Percentiles rank a stretch among this genome's conserved stretches.
Conservation (phyloP, 1,140 invertebrate genomes). For the Ceratoteleas bidentatus region DNA sequence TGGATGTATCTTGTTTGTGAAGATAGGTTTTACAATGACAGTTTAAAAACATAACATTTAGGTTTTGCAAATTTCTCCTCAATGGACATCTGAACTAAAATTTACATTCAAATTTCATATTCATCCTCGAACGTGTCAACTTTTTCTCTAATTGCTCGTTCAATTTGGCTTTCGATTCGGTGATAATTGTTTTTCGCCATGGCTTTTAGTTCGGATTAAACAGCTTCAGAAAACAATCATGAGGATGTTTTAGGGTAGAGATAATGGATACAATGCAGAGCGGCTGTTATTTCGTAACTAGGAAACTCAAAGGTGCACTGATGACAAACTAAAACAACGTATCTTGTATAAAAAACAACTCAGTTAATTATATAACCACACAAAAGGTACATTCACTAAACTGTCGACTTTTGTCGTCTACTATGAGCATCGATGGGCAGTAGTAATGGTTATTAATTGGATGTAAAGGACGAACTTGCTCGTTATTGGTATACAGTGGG, state of each 20-base stretch:
- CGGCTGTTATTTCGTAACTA: conserved; percentile 58
- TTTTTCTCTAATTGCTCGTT: background rate
- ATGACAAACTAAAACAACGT: conserved; percentile 59
- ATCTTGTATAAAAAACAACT: conserved; percentile 53
- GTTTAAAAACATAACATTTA: too few species aligned
- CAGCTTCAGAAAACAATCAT: conserved; percentile 29
- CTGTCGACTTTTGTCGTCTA: conserved; percentile 57
- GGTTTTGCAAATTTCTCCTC: too few species aligned
- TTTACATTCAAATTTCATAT: too few species aligned
- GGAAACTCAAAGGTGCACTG: conserved; percentile 69
- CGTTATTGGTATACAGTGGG: conserved; percentile 67
- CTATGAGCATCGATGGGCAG: conserved; percentile 67
- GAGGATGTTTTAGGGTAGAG: conserved; percentile 49
- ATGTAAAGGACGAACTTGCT: conserved; percentile 63
- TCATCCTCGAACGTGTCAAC: too few species aligned
- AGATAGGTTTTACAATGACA: too few species aligned
- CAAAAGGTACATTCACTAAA: conserved; percentile 63
- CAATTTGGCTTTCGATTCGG: background rate
- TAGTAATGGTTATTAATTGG: conserved; percentile 62
- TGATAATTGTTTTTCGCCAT: conserved; percentile 54
- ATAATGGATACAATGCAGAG: conserved; percentile 49
- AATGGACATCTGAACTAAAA: too few species aligned
- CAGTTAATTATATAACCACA: conserved; percentile 63
- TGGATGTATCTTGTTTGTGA: too few species aligned
- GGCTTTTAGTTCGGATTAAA: conserved; percentile 17